These are phyloP conservation scores for Amblyteles armatorius DNA, from an alignment of 2,888 invertebrate species.

Conservation along the genomic window DNA sequence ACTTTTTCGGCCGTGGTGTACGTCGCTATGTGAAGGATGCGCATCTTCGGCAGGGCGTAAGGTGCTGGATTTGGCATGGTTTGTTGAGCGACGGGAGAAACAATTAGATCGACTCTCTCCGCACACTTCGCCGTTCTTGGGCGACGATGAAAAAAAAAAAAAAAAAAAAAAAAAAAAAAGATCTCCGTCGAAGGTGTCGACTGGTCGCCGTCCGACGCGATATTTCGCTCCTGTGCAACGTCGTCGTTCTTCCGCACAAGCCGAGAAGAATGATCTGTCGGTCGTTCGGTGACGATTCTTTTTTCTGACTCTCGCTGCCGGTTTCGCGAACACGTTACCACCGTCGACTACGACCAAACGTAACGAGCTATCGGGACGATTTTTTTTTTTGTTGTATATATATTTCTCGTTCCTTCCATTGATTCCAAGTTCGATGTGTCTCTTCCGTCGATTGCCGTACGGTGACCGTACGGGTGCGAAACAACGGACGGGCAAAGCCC, in stretches of 20 bases:
- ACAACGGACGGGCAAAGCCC: constrained; percentile 21
- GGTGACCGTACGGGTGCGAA: not conserved
- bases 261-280: not conserved
- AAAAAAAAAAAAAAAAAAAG: not conserved
- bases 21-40: constrained; percentile 51
- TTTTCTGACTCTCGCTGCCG: too few species aligned
- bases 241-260: constrained; percentile 1
- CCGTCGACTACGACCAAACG: too few species aligned
- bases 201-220: too few species aligned
- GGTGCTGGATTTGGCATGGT: constrained; percentile 72
- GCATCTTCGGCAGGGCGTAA: constrained; percentile 66
- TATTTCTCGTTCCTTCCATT: not conserved
- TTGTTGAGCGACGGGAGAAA: constrained; percentile 56
- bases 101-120: not conserved
- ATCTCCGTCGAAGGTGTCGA: too few species aligned
- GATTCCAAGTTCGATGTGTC: not conserved
- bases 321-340: too few species aligned
- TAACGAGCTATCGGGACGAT: too few species aligned
- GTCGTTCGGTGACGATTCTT: too few species aligned
- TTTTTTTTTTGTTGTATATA: not conserved
- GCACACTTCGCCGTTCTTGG: too few species aligned
- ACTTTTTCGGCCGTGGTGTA: constrained; percentile 53
- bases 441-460: not conserved
- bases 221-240: not conserved
- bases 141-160: not conserved